A percentile compares a stretch with the other conserved stretches of the same genome.
These are phyloP conservation scores for Serranochromis macrocephalus DNA, from an alignment of 2,113 vertebrate genomes.

Conservation along the genomic window DNA sequence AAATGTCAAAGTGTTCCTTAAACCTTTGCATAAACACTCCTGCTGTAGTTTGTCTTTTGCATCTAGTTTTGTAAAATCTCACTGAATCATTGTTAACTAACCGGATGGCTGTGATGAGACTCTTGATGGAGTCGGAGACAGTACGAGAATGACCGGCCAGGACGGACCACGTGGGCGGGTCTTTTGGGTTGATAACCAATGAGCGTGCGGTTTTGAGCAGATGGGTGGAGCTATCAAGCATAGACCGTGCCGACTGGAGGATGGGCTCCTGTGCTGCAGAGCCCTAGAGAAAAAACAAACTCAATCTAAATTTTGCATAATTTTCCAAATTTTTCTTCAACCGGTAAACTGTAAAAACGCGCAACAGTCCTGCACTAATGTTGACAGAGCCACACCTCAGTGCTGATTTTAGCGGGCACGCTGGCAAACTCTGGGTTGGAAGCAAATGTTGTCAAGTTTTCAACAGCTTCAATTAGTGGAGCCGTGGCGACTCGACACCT, in stretches of 20 bases:
- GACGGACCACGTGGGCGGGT: slow-evolving; percentile 93
- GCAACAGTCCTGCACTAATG: neutral
- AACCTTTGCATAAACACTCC: neutral
- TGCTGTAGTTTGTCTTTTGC: neutral
- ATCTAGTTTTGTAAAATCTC: neutral
- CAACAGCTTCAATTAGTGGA: slow-evolving; percentile 93
- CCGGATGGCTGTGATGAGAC: slow-evolving; percentile 97
- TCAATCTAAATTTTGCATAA: neutral
- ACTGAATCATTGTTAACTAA: slow-evolving; percentile 44
- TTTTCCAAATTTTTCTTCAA: neutral
- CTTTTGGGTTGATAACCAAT: slow-evolving; percentile 94
- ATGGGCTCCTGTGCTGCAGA: slow-evolving; percentile 91
- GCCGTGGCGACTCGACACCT: slow-evolving; percentile 85
- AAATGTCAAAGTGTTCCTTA: neutral
- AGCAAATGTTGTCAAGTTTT: slow-evolving; percentile 90
- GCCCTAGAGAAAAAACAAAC: slow-evolving; percentile 68
- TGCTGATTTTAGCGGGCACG: slow-evolving; percentile 90
- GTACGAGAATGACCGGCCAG: slow-evolving; percentile 94
- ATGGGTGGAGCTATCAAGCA: slow-evolving; percentile 91
- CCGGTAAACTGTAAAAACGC: neutral
- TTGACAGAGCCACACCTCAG: slow-evolving; percentile 71
- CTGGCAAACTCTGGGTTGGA: slow-evolving; percentile 98
- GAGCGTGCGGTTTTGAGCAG: slow-evolving; percentile 90
- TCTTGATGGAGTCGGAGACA: slow-evolving; percentile 96
- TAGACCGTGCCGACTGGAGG: slow-evolving; percentile 84